Conservation (phyloP, 1,140 invertebrate genomes). For the Anadara kagoshimensis region DNA sequence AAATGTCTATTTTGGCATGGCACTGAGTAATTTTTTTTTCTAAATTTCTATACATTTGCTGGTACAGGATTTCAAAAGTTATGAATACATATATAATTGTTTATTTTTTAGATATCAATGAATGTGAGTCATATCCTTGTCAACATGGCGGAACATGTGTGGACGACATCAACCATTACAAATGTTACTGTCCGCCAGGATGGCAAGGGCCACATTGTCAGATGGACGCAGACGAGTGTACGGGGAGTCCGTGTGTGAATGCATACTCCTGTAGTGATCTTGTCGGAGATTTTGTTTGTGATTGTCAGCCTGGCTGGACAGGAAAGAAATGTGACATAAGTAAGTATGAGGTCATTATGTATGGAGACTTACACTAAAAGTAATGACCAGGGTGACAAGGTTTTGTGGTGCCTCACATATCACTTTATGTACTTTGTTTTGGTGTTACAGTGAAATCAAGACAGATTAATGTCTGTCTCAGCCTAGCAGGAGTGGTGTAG, state of each 20-base stretch:
- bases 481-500: too few relatives aligned
- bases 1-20: too few relatives aligned
- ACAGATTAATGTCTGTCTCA: too few relatives aligned
- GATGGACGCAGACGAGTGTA: constrained; percentile 67
- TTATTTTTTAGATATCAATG: constrained; percentile 69
- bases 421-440: too few relatives aligned
- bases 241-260: constrained; percentile 69
- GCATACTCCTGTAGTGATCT: constrained; percentile 64
- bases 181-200: constrained; percentile 76
- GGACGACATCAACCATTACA: constrained; percentile 57
- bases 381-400: too few relatives aligned
- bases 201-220: constrained; percentile 75
- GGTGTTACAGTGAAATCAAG: too few relatives aligned
- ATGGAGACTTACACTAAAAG: too few relatives aligned
- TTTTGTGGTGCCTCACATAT: too few relatives aligned
- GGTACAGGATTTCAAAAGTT: too few relatives aligned
- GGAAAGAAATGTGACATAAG: constrained; percentile 55
- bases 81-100: too few relatives aligned
- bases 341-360: constrained; percentile 37
- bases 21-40: too few relatives aligned
- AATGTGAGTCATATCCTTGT: constrained; percentile 83
- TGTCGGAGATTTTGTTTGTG: constrained; percentile 64
- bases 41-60: too few relatives aligned
- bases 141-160: constrained; percentile 57
- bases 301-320: constrained; percentile 66